phyloP scores from a whole-genome alignment of 2,888 invertebrate genomes.

The Scaptomyza caliginosa region DNA sequence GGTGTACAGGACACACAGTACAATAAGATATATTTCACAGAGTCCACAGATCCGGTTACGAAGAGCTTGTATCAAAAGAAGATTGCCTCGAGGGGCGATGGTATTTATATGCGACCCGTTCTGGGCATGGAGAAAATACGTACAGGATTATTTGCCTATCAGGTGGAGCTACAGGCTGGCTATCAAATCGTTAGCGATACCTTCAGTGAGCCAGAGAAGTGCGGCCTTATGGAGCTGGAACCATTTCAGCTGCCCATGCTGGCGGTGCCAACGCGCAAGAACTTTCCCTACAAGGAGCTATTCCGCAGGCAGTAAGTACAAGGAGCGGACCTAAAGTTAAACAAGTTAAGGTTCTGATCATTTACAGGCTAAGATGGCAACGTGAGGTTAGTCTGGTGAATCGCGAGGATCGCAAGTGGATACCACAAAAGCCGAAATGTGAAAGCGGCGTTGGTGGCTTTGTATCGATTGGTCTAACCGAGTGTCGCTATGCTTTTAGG shows the following conservation, averaged over 20 bases:
- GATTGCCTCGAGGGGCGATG: conserved; percentile 85
- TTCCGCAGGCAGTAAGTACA: conserved; percentile 82
- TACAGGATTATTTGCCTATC: conserved; percentile 86
- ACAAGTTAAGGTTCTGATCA: not conserved
- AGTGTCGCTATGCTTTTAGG: conserved; percentile 85
- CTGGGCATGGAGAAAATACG: conserved; percentile 86
- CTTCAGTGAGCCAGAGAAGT: conserved; percentile 87
- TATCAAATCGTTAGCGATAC: conserved; percentile 87
- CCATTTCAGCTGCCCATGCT: conserved; percentile 86
- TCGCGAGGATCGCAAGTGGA: conserved; percentile 85
- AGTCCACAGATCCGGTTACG: conserved; percentile 85
- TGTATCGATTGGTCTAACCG: conserved; percentile 85
- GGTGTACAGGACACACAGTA: conserved; percentile 87
- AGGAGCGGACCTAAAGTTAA: no score
- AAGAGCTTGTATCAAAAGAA: conserved; percentile 85
- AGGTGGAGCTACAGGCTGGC: conserved; percentile 86
- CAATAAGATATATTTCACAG: conserved; percentile 86
- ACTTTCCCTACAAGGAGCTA: conserved; percentile 87
- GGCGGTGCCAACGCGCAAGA: conserved; percentile 85
- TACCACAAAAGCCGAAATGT: conserved; percentile 86
- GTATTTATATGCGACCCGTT: conserved; percentile 85
- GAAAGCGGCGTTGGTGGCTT: conserved; percentile 85
- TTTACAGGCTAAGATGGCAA: conserved; percentile 86
- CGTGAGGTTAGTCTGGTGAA: conserved; percentile 86
- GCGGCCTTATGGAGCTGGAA: conserved; percentile 86